phyloP scores from a whole-genome alignment of 1,140 invertebrate species.

The Scaptomyza pallida region DNA sequence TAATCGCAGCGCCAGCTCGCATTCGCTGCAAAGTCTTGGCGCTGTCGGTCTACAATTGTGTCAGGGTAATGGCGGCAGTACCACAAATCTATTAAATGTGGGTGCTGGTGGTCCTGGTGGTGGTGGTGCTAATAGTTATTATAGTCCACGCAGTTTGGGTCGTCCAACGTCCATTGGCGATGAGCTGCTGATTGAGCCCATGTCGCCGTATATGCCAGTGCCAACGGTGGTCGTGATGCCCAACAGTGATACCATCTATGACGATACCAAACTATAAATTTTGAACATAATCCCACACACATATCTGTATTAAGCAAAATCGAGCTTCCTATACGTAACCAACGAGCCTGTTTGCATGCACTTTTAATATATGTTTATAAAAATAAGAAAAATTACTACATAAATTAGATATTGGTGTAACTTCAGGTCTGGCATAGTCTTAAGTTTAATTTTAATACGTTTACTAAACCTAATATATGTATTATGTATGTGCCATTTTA shows the following conservation, averaged over 20 bases:
- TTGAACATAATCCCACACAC: constrained; percentile 24
- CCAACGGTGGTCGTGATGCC: constrained; percentile 80
- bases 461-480: constrained; percentile 24
- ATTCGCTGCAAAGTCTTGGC: constrained; percentile 73
- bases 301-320: constrained; percentile 44
- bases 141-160: constrained; percentile 30
- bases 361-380: not conserved
- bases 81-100: constrained; percentile 58
- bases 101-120: constrained; percentile 25
- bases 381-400: constrained; percentile 6
- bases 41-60: constrained; percentile 38
- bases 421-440: constrained; percentile 22
- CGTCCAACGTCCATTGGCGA: constrained; percentile 67
- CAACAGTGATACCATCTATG: constrained; percentile 63
- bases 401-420: constrained; percentile 19
- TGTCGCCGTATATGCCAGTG: constrained; percentile 40
- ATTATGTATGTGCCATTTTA: constrained; percentile 30
- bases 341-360: constrained; percentile 10
- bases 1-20: constrained; percentile 74
- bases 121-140: constrained; percentile 33
- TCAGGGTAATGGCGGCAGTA: constrained; percentile 66
- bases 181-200: constrained; percentile 64
- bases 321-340: constrained; percentile 35
- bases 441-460: constrained; percentile 15
- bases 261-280: constrained; percentile 76